Conservation (phyloP, 2,113 vertebrate species). For the Bothrops jararaca region DNA sequence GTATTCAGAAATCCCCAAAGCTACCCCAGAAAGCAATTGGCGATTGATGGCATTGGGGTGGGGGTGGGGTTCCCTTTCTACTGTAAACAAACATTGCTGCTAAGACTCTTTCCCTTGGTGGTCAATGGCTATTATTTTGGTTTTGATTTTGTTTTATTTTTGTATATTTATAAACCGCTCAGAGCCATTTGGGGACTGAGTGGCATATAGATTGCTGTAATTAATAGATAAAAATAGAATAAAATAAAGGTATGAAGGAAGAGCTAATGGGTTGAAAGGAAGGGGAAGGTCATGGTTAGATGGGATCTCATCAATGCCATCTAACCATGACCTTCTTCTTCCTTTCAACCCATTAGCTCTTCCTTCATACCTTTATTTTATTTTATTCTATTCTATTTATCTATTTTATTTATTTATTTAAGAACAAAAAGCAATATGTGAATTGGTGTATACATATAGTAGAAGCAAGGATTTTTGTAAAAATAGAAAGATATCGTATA, state of each 20-base stretch:
- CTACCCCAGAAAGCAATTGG: neutral
- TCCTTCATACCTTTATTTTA: neutral
- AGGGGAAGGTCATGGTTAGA: neutral
- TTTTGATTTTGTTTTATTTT: neutral
- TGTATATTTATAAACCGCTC: neutral
- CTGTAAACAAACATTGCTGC: neutral
- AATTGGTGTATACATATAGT: neutral
- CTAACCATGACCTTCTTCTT: neutral
- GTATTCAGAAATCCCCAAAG: neutral
- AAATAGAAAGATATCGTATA: neutral
- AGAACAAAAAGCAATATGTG: neutral
- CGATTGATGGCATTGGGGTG: neutral
- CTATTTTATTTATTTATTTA: neutral
- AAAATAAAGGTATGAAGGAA: neutral
- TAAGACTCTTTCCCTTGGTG: neutral
- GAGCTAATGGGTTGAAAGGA: neutral
- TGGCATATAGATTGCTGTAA: neutral
- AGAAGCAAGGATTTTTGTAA: neutral
- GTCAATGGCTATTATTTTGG: neutral
- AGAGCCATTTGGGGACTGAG: neutral
- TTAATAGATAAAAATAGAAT: neutral
- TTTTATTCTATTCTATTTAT: neutral
- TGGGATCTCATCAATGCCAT: neutral
- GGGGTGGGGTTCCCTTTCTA: neutral
- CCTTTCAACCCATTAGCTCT: neutral